Evolutionary conservation across 2,888 invertebrate genomes (phyloP).

Genomic region (Drosophila imparisetae): DNA sequence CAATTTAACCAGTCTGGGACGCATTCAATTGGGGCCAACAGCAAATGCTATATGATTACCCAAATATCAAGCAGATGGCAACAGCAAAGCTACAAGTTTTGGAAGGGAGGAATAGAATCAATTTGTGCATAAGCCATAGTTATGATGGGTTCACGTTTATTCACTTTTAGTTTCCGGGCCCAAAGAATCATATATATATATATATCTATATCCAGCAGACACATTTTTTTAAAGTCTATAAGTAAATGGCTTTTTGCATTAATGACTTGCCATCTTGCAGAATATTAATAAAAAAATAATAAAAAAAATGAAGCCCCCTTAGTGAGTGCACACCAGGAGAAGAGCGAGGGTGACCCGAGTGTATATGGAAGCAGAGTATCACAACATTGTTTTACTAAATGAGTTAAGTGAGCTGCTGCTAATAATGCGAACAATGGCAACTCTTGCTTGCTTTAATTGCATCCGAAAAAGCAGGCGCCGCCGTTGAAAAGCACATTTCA

Average conservation of each 20-base stretch:
- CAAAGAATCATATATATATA: no score
- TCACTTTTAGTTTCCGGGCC: neutral
- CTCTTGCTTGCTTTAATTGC: slow-evolving; percentile 42
- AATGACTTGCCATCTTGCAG: neutral
- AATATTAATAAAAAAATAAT: neutral
- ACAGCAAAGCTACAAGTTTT: neutral
- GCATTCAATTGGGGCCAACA: neutral
- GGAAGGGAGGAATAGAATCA: neutral
- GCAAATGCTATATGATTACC: slow-evolving; percentile 52
- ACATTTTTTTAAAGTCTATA: slow-evolving; percentile 2
- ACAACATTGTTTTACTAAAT: slow-evolving; percentile 26
- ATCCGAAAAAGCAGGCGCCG: slow-evolving; percentile 26
- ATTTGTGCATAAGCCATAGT: neutral
- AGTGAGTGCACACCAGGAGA: neutral
- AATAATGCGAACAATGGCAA: slow-evolving; percentile 29
- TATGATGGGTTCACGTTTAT: slow-evolving; percentile 2
- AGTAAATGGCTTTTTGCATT: neutral
- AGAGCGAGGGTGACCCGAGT: neutral
- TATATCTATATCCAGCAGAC: neutral
- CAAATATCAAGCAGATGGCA: slow-evolving; percentile 5
- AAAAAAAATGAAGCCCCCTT: neutral
- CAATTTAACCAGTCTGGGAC: slow-evolving; percentile 25
- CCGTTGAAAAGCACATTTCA: slow-evolving; percentile 56
- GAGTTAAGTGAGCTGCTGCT: slow-evolving; percentile 9
- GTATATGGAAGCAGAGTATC: neutral